Conservation (phyloP, 2,888 invertebrate species). For the Agrilus biguttatus region DNA sequence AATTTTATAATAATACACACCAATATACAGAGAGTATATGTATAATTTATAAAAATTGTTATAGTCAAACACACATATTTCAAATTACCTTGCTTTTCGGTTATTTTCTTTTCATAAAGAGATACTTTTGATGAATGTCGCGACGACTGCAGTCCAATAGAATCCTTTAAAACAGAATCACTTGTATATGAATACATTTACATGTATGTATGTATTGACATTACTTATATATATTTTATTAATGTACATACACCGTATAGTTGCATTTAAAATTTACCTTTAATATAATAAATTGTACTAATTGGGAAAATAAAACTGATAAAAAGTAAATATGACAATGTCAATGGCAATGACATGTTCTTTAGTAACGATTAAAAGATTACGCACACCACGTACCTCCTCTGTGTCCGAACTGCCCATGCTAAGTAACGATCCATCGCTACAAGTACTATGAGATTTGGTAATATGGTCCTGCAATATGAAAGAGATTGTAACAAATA, state of each 20-base stretch:
- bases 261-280: too few species aligned
- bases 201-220: too few species aligned
- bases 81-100: slow-evolving; percentile 17
- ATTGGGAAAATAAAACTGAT: too few species aligned
- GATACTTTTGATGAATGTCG: slow-evolving; percentile 31
- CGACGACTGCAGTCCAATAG: slow-evolving; percentile 27
- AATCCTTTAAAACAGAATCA: slow-evolving; percentile 25
- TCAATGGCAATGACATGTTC: too few species aligned
- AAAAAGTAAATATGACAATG: too few species aligned
- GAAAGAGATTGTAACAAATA: too few species aligned
- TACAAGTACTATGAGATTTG: slow-evolving; percentile 41
- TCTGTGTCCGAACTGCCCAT: slow-evolving; percentile 68
- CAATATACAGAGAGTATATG: not conserved
- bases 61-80: not conserved
- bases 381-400: slow-evolving; percentile 30
- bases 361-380: not conserved
- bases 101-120: slow-evolving; percentile 26
- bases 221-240: too few species aligned
- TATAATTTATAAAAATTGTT: too few species aligned
- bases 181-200: not conserved
- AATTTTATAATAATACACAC: not conserved
- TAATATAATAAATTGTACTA: too few species aligned
- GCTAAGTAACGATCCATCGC: slow-evolving; percentile 65
- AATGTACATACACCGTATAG: too few species aligned
- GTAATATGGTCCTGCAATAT: slow-evolving; percentile 32